Base-by-base conservation (phyloP, 2,113 vertebrate genomes). In the Cacatua alba region DNA sequence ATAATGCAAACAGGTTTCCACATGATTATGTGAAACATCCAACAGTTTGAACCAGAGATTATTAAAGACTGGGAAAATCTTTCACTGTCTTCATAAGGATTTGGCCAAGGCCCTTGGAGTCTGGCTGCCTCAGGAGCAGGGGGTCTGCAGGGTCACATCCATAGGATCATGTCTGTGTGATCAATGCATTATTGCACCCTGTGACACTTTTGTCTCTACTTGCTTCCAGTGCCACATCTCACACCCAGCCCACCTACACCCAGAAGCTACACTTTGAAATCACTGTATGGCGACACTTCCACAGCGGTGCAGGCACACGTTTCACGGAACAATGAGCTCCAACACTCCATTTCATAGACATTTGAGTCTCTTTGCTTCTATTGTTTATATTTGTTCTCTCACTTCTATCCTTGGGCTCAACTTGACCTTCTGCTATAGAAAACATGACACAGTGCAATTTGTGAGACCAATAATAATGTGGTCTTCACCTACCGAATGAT, bases 321-420 rank as follows among this genome's bases (percentile, higher is more conserved):
- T 53, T 77, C 7, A 7, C 55, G 43, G 70, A 80, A 69, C 17
- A 88, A 82, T 1, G 4, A 78, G 51, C 79, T 75, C 39, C 81
- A 82, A 88, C 46, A 23, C 46, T 82, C 80, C 13, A 21, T 86
- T 94, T 92, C 82, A 90, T 6, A 82, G 88, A 74, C 77, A 41
- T 57, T 55, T 10, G 1, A 62, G 64, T 55, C 82, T 69, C 78
- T 95, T 86, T 80, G 87, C 70, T 86, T 97, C 94, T 88, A 80
- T 86, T 95, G 97, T 95, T 86, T 83, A 23, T 89, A 80, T 96
- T 94, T 96, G 86, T 94, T 83, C 84, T 82, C 80, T 52, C 57
- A 55, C 63, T 97, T 96, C 95, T 98, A 97, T 98, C 98, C 98
- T 95, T 95, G 84, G 98, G 98, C 97, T 96, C 63, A 97, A 87